phyloP scores from a whole-genome alignment of 30 jellyfish, hydroid and myxozoan species.

The Hydra vulgaris region DNA sequence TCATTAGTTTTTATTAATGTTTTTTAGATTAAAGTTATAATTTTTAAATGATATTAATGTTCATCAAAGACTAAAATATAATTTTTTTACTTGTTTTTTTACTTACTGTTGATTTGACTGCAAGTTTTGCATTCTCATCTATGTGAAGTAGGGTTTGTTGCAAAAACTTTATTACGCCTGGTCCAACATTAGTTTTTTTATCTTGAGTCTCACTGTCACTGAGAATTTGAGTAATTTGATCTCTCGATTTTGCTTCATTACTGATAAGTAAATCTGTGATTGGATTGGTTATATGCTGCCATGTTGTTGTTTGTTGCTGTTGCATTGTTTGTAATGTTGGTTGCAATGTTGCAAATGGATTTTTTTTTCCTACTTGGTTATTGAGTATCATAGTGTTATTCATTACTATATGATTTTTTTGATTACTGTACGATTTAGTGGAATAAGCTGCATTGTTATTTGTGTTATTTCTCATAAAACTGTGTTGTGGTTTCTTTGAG shows the following conservation, averaged over 20 bases:
- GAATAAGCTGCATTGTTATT: too few relatives aligned
- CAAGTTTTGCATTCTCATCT: background rate
- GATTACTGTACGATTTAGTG: too few relatives aligned
- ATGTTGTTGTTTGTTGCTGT: background rate
- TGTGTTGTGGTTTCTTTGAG: background rate
- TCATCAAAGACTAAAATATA: too few relatives aligned
- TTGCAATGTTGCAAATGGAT: background rate
- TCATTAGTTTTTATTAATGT: too few relatives aligned
- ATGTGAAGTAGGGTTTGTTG: background rate
- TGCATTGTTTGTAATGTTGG: background rate
- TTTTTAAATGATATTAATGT: too few relatives aligned
- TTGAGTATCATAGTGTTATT: background rate
- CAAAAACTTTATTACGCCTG: slow-evolving; percentile 8
- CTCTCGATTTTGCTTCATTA: background rate
- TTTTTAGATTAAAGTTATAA: too few relatives aligned
- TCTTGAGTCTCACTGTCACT: slow-evolving; percentile 23
- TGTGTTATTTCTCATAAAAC: background rate
- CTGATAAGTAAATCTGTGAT: background rate
- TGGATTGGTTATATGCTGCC: background rate
- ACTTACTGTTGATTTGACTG: slow-evolving; percentile 4
- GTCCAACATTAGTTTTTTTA: slow-evolving; percentile 10
- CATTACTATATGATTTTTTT: background rate
- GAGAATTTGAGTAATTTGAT: background rate
- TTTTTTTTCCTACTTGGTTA: background rate
- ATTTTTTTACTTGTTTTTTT: too few relatives aligned